Base-by-base conservation (phyloP, 2,888 invertebrate genomes). In the Metopia argyrocephala region DNA sequence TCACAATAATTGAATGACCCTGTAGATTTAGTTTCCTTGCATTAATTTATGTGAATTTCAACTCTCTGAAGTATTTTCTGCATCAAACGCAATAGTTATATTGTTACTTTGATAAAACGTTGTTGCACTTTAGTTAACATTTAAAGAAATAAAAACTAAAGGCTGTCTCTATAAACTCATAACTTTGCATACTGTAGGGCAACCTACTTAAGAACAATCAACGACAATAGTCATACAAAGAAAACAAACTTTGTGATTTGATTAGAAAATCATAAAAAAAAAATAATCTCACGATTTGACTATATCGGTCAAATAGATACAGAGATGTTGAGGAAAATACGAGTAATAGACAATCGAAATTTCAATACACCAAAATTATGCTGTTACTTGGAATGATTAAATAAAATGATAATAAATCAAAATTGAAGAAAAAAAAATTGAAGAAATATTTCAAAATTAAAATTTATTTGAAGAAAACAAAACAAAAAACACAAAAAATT, bases 221-320 rank as follows among this genome's bases (percentile, higher is more conserved):
- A 27, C 38, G 18, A 52, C 54, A 45, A 62, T 20, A 23, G n/a
- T n/a, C 20, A 27, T 21, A 52, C 23, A 21, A 69, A 48, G 12
- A 38, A 52, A 28, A 9, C 70, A 48, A 74, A 69, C 25, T n/a
- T n/a, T 59, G 48, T 54, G 71, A 78, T 74, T 78, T 78, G 80
- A 81, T 81, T 81, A 81, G 80, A 81, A 81, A 78, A 73, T 76
- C 80, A 76, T 80, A 68, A 68, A 76, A 79, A 80, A 69, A 68
- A 68, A 76, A 79, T 76, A 69, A 78, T 78, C 80, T 81, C 81
- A 81, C 81, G 78, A 81, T 78, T 81, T 74, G 78, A 70, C 81
- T 78, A 81, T 78, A 81, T 81, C 78, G 81, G 81, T 81, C 74
- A 81, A 81, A 78, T 70, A 78, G 74, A 78, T 81, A 65, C 70